These are phyloP conservation scores for Dicycla oo DNA, from an alignment of 2,888 invertebrate genomes.

Conservation along the genomic window DNA sequence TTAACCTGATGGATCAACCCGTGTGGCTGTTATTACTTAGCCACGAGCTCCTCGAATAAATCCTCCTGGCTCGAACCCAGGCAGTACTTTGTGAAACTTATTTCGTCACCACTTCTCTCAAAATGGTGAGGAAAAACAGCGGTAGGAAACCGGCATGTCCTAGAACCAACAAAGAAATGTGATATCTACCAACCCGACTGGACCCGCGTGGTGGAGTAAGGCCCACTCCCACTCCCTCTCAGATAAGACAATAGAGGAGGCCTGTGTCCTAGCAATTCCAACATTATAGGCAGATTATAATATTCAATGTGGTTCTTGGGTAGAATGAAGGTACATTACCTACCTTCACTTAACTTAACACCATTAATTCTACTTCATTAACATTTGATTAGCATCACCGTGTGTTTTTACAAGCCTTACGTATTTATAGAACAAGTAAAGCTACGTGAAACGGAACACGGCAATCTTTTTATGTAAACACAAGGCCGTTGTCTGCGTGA, in stretches of 20 bases:
- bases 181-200: not conserved
- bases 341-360: not conserved
- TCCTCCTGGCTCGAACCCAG: not conserved
- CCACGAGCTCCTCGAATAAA: too few species aligned
- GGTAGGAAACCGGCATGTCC: not conserved
- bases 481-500: constrained; percentile 24
- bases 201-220: not conserved
- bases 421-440: constrained; percentile 29
- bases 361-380: constrained; percentile 29
- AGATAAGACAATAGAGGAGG: too few species aligned
- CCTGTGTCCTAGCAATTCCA: too few species aligned
- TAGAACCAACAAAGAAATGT: not conserved
- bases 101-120: not conserved
- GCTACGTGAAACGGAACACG: constrained; percentile 35
- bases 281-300: too few species aligned
- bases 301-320: not conserved
- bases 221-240: not conserved
- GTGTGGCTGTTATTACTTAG: too few species aligned
- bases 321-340: not conserved
- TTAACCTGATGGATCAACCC: too few species aligned
- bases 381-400: constrained; percentile 33
- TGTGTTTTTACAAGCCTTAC: constrained; percentile 29
- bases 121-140: not conserved
- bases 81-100: not conserved
- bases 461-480: constrained; percentile 40